Conservation (phyloP, 2,888 invertebrate species). For the Xestia c-nigrum region DNA sequence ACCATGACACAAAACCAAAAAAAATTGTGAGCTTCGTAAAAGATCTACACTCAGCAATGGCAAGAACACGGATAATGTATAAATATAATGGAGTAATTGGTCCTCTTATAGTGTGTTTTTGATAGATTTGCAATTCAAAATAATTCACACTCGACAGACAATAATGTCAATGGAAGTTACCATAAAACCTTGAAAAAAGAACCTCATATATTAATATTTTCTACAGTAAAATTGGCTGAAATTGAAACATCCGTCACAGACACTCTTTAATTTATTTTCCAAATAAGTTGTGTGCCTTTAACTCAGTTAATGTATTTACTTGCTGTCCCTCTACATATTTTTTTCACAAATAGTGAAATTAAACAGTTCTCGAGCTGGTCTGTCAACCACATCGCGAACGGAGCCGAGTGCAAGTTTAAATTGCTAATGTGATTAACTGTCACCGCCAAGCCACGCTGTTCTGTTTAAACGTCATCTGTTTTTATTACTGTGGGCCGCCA, state of each 20-base stretch:
- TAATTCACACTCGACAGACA: not conserved
- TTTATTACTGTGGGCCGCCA: not conserved
- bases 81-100: too few species aligned
- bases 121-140: too few species aligned
- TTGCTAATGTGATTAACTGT: slow-evolving; percentile 33
- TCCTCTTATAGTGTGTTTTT: not conserved
- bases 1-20: not conserved
- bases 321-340: not conserved
- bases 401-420: slow-evolving; percentile 30
- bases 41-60: too few species aligned
- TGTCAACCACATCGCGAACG: not conserved
- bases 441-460: not conserved
- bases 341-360: slow-evolving; percentile 11
- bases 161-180: not conserved
- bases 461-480: slow-evolving; percentile 3
- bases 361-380: not conserved
- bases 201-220: not conserved
- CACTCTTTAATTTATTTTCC: not conserved
- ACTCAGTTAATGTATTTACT: not conserved
- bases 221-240: not conserved
- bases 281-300: not conserved
- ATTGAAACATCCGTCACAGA: not conserved
- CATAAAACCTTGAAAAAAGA: too few species aligned
- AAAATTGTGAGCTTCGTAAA: not conserved
- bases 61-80: too few species aligned